Evolutionary conservation across 2,888 invertebrate species (phyloP).

Genomic region (Aelia acuminata): DNA sequence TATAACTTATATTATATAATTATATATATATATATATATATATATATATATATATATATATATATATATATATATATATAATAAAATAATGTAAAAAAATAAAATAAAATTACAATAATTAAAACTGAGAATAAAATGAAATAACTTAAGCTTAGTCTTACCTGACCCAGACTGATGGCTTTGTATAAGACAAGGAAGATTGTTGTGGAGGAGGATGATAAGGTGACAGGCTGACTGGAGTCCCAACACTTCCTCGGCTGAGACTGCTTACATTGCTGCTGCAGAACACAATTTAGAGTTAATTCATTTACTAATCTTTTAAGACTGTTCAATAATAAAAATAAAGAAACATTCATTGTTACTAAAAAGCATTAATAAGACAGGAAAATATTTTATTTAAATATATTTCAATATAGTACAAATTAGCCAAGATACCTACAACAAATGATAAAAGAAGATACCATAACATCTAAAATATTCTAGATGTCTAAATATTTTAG

Average conservation of each 20-base stretch:
- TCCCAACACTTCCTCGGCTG: constrained; percentile 78
- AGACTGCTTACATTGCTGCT: constrained; percentile 88
- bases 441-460: background rate
- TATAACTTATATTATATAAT: too few relatives aligned
- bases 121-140: background rate
- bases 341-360: too few relatives aligned
- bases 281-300: constrained; percentile 67
- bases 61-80: too few relatives aligned
- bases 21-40: too few relatives aligned
- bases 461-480: background rate
- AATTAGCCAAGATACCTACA: too few relatives aligned
- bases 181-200: constrained; percentile 65
- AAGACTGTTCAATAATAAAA: too few relatives aligned
- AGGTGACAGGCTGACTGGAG: constrained; percentile 68
- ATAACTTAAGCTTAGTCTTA: constrained; percentile 61
- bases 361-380: too few relatives aligned
- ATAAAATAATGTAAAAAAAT: background rate
- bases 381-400: too few relatives aligned
- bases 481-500: background rate
- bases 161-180: constrained; percentile 66
- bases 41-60: too few relatives aligned
- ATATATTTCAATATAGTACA: too few relatives aligned
- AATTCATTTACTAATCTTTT: background rate
- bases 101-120: background rate
- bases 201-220: constrained; percentile 63